Conservation (phyloP, 2,888 invertebrate species). For the Scrobipalpa atriplicella region DNA sequence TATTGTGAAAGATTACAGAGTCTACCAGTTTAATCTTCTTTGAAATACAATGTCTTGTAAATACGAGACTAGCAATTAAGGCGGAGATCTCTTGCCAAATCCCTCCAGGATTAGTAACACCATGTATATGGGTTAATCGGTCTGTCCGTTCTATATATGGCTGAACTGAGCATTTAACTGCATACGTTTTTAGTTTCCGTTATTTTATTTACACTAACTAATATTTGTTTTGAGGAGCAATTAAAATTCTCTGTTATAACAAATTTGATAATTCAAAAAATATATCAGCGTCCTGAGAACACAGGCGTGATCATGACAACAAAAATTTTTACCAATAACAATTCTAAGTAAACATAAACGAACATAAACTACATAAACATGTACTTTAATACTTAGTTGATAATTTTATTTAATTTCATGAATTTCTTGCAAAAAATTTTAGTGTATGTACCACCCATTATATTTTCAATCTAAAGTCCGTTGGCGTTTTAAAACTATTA, state of each 20-base stretch:
- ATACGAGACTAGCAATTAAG: slow-evolving; percentile 13
- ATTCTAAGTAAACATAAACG: too few relatives aligned
- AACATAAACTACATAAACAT: too few relatives aligned
- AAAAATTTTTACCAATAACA: too few relatives aligned
- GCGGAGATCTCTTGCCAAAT: slow-evolving; percentile 29
- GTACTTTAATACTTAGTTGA: too few relatives aligned
- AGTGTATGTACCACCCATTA: too few relatives aligned
- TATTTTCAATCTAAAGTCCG: too few relatives aligned
- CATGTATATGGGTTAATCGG: slow-evolving; percentile 52
- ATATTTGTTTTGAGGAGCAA: neutral
- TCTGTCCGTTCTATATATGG: slow-evolving; percentile 32
- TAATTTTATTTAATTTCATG: too few relatives aligned
- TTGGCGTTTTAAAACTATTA: too few relatives aligned
- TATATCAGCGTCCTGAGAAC: too few relatives aligned
- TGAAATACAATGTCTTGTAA: slow-evolving; percentile 10
- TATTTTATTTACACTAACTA: neutral
- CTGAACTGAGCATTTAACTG: slow-evolving; percentile 8
- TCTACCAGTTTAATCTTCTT: neutral
- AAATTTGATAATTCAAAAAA: too few relatives aligned
- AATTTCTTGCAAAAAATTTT: too few relatives aligned
- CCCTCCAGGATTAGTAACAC: slow-evolving; percentile 38
- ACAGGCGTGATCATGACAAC: too few relatives aligned
- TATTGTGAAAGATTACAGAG: neutral
- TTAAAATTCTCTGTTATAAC: neutral
- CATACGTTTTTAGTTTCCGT: neutral